These are phyloP conservation scores for Pseudeuparius sepicola DNA, from an alignment of 2,888 invertebrate genomes.

Conservation along the genomic window DNA sequence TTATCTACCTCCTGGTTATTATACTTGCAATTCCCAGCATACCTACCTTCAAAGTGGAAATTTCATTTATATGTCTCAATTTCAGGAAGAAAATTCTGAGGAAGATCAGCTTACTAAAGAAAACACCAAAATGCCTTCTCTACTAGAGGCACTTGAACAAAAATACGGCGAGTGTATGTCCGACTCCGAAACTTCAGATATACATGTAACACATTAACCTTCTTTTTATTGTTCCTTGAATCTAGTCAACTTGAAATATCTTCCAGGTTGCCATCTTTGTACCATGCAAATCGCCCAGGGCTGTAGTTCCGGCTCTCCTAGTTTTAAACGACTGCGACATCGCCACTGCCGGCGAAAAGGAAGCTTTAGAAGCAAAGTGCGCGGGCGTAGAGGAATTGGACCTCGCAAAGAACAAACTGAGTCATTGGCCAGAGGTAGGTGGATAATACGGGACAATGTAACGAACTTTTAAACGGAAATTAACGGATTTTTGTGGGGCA, in stretches of 20 bases:
- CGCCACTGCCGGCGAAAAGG: slow-evolving; percentile 76
- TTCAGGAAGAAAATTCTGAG: too few relatives aligned
- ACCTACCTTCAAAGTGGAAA: too few relatives aligned
- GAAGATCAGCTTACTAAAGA: too few relatives aligned
- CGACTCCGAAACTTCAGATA: slow-evolving; percentile 49
- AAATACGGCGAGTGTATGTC: slow-evolving; percentile 59
- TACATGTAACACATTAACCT: too few relatives aligned
- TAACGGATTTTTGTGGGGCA: too few relatives aligned
- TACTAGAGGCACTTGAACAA: slow-evolving; percentile 80
- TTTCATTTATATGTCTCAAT: too few relatives aligned
- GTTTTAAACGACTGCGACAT: slow-evolving; percentile 89
- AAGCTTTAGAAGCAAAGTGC: slow-evolving; percentile 70
- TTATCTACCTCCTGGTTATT: too few relatives aligned
- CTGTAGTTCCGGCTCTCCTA: slow-evolving; percentile 69
- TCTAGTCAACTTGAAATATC: too few relatives aligned
- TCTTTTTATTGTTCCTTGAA: too few relatives aligned
- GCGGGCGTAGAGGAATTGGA: slow-evolving; percentile 89
- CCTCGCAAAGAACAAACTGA: slow-evolving; percentile 83
- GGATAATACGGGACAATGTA: too few relatives aligned
- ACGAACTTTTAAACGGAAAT: too few relatives aligned
- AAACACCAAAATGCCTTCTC: slow-evolving; percentile 78
- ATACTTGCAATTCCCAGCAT: too few relatives aligned
- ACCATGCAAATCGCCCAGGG: slow-evolving; percentile 69
- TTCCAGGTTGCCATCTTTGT: slow-evolving; percentile 84
- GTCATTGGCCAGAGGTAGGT: slow-evolving; percentile 77